Evolutionary conservation across 2,113 vertebrate species (phyloP).

Genomic region (Muntiacus reevesi): DNA sequence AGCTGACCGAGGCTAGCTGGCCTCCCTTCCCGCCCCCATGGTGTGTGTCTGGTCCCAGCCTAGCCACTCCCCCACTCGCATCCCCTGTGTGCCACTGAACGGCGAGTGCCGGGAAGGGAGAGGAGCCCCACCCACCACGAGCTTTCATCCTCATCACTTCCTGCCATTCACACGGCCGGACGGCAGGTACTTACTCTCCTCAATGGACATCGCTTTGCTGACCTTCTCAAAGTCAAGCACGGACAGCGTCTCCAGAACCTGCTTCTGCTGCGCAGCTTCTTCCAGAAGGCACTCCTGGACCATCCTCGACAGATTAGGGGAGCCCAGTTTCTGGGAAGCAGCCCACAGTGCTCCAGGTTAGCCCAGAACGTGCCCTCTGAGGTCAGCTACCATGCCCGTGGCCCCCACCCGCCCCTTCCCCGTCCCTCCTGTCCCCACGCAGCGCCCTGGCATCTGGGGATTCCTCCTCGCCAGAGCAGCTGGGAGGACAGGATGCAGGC

Average conservation of each 20-base stretch:
- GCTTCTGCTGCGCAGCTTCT: constrained; percentile 76
- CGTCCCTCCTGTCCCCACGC: accelerated
- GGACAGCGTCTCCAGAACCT: constrained; percentile 79
- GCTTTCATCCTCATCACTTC: accelerated
- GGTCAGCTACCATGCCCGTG: accelerated
- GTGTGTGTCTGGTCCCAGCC: neutral
- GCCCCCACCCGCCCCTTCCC: accelerated
- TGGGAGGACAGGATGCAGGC: neutral
- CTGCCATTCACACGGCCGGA: accelerated
- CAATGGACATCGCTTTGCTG: constrained; percentile 58
- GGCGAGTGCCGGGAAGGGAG: accelerated
- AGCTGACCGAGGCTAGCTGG: neutral
- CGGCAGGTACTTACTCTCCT: constrained; percentile 79
- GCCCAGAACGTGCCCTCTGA: neutral
- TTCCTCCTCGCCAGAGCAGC: neutral
- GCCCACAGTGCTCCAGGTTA: neutral
- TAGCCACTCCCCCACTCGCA: accelerated
- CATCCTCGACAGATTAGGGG: constrained; percentile 69
- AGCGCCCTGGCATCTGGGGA: neutral
- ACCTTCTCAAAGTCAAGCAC: constrained; percentile 72
- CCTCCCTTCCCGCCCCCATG: accelerated
- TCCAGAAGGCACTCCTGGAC: constrained; percentile 80
- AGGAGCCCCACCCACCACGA: accelerated
- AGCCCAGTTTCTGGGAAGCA: constrained; percentile 81
- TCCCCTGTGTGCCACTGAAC: neutral